phyloP scores from a whole-genome alignment of 1,140 invertebrate genomes.

The Apis laboriosa region DNA sequence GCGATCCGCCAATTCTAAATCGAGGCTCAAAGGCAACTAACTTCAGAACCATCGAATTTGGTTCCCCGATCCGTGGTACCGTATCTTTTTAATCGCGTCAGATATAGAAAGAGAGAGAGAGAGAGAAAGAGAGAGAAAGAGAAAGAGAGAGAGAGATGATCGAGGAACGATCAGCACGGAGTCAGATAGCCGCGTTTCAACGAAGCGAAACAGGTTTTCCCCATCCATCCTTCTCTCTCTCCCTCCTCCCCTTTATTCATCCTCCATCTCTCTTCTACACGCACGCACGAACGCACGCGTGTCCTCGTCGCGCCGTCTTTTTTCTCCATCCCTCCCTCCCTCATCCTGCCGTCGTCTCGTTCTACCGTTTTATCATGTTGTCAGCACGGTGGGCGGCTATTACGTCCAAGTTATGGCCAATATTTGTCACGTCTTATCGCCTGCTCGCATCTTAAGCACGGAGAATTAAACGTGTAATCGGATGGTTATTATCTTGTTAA shows the following conservation, averaged over 20 bases:
- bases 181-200: slow-evolving; percentile 48
- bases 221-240: slow-evolving; percentile 39
- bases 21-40: background rate
- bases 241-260: background rate
- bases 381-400: slow-evolving; percentile 67
- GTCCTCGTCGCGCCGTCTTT: background rate
- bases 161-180: slow-evolving; percentile 28
- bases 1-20: background rate
- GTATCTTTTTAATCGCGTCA: slow-evolving; percentile 32
- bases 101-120: background rate
- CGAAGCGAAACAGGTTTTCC: slow-evolving; percentile 70
- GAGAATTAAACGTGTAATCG: slow-evolving; percentile 77
- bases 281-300: slow-evolving; percentile 34
- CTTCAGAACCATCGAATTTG: background rate
- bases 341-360: background rate
- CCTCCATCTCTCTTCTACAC: slow-evolving; percentile 22
- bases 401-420: slow-evolving; percentile 73
- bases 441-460: slow-evolving; percentile 70
- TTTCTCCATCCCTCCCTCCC: background rate
- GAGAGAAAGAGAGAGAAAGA: background rate
- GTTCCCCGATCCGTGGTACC: background rate
- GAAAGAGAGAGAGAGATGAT: slow-evolving; percentile 23
- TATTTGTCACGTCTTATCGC: slow-evolving; percentile 78
- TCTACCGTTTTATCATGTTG: slow-evolving; percentile 55
- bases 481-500: slow-evolving; percentile 78